These are phyloP conservation scores for Podilymbus podiceps DNA, from an alignment of 2,113 vertebrate species.

Conservation along the genomic window DNA sequence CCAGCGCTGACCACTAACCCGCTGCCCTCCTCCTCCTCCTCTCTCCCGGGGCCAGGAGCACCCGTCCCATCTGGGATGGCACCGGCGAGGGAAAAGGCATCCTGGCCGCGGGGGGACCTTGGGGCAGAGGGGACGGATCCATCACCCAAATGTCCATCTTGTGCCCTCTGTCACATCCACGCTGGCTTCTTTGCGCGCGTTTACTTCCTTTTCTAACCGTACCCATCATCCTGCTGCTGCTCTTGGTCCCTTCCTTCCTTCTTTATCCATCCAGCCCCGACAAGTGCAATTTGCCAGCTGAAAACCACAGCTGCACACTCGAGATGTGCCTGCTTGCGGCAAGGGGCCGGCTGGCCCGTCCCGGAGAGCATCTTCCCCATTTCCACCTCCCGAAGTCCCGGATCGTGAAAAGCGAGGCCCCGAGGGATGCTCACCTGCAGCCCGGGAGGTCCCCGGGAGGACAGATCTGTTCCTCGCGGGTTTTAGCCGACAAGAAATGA, in stretches of 20 bases:
- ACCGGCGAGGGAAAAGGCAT: neutral
- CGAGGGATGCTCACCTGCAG: neutral
- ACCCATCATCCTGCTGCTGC: neutral
- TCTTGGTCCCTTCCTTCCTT: constrained; percentile 10
- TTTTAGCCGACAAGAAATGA: neutral
- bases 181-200: accelerated
- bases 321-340: accelerated
- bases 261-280: neutral
- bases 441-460: neutral
- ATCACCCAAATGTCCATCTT: neutral
- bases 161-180: neutral
- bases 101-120: neutral
- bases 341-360: neutral
- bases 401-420: neutral
- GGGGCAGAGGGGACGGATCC: accelerated
- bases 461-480: accelerated
- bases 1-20: neutral
- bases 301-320: neutral
- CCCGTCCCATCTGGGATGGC: neutral
- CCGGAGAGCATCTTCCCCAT: neutral
- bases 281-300: neutral
- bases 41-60: neutral
- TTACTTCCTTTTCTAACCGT: constrained; percentile 4
- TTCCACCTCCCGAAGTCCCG: neutral
- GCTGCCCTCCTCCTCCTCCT: neutral